Evolutionary conservation across 2,113 vertebrate genomes (phyloP).

Genomic region (Ardeotis arabs): DNA sequence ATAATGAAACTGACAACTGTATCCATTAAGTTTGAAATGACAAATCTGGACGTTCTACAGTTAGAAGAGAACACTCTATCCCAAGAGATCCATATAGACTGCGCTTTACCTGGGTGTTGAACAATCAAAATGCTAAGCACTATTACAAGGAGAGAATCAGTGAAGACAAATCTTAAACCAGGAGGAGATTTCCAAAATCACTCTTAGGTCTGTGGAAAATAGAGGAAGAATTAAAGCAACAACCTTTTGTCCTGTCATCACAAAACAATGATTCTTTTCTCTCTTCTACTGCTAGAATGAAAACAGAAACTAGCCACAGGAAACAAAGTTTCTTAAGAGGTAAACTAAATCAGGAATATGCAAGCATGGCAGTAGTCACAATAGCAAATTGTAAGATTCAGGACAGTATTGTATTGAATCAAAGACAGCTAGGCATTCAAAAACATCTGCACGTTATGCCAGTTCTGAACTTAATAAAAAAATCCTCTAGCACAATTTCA

Average conservation of each 20-base stretch:
- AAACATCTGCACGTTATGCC: background rate
- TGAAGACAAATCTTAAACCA: background rate
- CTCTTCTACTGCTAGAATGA: background rate
- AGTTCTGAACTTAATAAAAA: background rate
- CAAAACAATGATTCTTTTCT: background rate
- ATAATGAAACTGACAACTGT: background rate
- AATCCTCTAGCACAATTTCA: background rate
- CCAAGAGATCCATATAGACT: background rate
- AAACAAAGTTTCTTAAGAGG: background rate
- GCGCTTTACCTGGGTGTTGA: background rate
- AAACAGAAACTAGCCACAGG: background rate
- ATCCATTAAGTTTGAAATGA: background rate
- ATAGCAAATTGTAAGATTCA: background rate
- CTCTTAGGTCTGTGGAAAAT: background rate
- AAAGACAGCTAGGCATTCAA: background rate
- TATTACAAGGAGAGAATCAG: background rate
- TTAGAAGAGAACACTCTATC: background rate
- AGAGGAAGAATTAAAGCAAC: background rate
- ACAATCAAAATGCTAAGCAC: background rate
- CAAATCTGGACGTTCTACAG: background rate
- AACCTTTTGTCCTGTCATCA: background rate
- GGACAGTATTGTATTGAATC: background rate
- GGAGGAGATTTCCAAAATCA: background rate
- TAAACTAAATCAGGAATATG: background rate
- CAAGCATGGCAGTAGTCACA: background rate